Base-by-base conservation (phyloP, 37 sponge, comb jelly and placozoan genomes). In the Diacarnus erythraeanus region DNA sequence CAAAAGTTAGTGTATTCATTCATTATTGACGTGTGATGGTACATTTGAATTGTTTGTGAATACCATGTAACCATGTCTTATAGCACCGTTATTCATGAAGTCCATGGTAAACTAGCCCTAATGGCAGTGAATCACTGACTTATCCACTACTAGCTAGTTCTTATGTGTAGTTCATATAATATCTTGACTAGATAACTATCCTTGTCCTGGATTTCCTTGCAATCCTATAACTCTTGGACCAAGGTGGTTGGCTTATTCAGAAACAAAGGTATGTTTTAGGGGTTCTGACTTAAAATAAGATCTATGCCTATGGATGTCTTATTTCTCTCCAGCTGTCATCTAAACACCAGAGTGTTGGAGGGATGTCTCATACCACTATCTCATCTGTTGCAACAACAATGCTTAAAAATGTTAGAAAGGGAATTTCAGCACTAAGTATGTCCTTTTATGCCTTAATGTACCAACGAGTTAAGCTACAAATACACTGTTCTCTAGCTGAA, bases 231-330 rank as follows among this genome's bases (percentile, higher is more conserved):
- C 96, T 1, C 82, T 97, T 31, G 98, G 98, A 15, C 56, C 71
- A 30, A 69, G 93, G 35, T 97, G 98, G 98, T 66, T 97, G 42
- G 98, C 98, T n/a, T 90, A 89, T 68, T 56, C 91, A 15, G 93
- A 88, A 72, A 81, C 64, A 40, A 88, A 85, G 84, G 89, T 88
- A 58, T 59, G 54, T 59, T 68, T 29, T 68, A 27, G 38, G 34
- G 39, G 9, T 10, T 54, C 17, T 54, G 10, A 17, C 56, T 20
- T 54, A 54, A 60, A 20, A 60, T 26, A 20, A 17, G 61, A 68
- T 38, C 3, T 9, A 10, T 38, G 39, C 69, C 64, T 30, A 63
- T n/a, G 8, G 31, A 6, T 8, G 4, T 22, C 26, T 22, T 63
- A 30, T 42, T 1, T 47, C 30, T 22, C 6, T 69, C 20, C 74